A percentile compares a stretch with the other conserved stretches of the same genome.
Evolutionary conservation across 1,140 invertebrate genomes (phyloP).

Genomic region (Antheraea mylitta): DNA sequence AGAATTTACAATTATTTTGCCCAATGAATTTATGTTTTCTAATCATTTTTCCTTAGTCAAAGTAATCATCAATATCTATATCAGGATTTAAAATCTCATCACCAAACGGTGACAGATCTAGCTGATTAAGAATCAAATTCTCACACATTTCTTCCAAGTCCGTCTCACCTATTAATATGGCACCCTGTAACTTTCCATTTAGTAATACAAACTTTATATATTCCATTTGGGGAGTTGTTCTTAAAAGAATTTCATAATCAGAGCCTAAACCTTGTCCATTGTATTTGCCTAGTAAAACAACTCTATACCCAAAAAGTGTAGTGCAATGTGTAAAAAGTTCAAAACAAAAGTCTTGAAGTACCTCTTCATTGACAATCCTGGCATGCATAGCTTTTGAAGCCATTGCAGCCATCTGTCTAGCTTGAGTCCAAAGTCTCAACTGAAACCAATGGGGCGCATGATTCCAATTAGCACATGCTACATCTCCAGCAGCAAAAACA

Average conservation of each 20-base stretch:
- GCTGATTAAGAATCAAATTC: conserved; percentile 97
- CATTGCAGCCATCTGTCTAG: conserved; percentile 97
- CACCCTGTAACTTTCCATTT: conserved; percentile 93
- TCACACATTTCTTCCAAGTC: conserved; percentile 99
- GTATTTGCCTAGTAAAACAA: conserved; percentile 94
- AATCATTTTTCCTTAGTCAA: conserved; percentile 85
- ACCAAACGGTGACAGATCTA: conserved; percentile 93
- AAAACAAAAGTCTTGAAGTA: conserved; percentile 95
- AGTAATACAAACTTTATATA: conserved; percentile 95
- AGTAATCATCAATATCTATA: conserved; percentile 99
- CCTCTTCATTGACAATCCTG: conserved; percentile 80
- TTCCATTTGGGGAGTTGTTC: conserved; percentile 90
- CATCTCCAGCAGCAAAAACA: conserved; percentile 97
- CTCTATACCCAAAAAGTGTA: conserved; percentile 96
- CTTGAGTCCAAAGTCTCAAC: conserved; percentile 98
- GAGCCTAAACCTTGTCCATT: conserved; percentile 94
- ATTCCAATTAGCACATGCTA: conserved; percentile 90
- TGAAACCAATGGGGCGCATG: conserved; percentile 94
- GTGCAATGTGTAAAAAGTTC: conserved; percentile 98
- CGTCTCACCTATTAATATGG: conserved; percentile 97
- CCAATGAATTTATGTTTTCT: not conserved
- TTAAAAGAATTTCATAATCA: conserved; percentile 92
- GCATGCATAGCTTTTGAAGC: conserved; percentile 94
- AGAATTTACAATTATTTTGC: too few species aligned
- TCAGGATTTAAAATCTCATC: conserved; percentile 96